These are phyloP conservation scores for Tenrec ecaudatus DNA, from an alignment of 2,113 vertebrate genomes.

Conservation along the genomic window DNA sequence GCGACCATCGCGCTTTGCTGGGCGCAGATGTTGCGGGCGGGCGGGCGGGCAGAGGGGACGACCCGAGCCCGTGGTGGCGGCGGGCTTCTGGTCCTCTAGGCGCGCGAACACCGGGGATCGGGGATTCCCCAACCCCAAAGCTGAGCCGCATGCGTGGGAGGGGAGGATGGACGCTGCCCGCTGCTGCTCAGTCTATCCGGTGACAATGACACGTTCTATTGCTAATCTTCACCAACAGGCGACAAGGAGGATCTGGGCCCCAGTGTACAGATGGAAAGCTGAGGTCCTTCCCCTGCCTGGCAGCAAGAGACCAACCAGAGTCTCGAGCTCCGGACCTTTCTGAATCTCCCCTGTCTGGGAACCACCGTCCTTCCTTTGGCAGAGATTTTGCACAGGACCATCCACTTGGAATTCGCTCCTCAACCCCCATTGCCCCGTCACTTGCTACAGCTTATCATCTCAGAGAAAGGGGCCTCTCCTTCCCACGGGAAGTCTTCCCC, in stretches of 20 bases:
- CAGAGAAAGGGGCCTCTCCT: too few relatives aligned
- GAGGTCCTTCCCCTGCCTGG: not conserved
- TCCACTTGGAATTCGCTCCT: too few relatives aligned
- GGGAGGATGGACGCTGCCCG: not conserved
- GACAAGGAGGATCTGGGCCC: not conserved
- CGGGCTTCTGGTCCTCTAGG: not conserved
- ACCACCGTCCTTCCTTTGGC: not conserved
- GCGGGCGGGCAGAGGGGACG: not conserved
- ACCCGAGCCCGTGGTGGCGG: not conserved
- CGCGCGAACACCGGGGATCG: accelerated
- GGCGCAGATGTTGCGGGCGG: constrained; percentile 9
- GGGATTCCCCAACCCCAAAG: not conserved
- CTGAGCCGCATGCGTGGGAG: not conserved
- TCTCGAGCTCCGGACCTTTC: not conserved
- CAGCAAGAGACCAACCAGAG: not conserved
- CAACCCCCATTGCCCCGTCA: too few relatives aligned
- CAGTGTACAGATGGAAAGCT: constrained; percentile 27
- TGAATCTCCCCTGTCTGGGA: not conserved
- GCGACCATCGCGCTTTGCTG: constrained; percentile 60
- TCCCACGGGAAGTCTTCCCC: too few relatives aligned
- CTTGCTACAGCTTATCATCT: too few relatives aligned
- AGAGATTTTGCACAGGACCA: too few relatives aligned
- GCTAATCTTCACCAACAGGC: not conserved
- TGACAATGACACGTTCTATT: not conserved
- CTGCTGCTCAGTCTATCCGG: accelerated